A percentile compares a stretch with the other conserved stretches of the same genome.
Conservation (phyloP, 2,888 invertebrate species). For the Chironomus riparius region DNA sequence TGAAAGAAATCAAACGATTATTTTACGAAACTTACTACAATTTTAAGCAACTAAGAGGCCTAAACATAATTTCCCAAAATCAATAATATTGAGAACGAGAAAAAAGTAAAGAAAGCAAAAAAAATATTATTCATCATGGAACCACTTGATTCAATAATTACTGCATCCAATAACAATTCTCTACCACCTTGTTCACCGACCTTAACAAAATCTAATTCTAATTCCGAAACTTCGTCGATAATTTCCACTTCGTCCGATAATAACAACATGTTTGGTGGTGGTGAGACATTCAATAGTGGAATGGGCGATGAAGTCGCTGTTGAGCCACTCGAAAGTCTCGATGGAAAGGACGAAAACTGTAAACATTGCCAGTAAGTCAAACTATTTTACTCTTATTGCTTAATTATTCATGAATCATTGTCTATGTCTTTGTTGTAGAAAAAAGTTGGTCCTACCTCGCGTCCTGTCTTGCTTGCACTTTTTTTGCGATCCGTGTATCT, state of each 20-base stretch:
- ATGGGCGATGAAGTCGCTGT: constrained; percentile 21
- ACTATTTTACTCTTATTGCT: background rate
- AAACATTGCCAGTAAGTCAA: constrained; percentile 55
- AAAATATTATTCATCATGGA: background rate
- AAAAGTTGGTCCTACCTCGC: constrained; percentile 70
- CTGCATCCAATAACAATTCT: no score
- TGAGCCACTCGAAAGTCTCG: constrained; percentile 29
- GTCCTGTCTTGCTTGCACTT: constrained; percentile 90
- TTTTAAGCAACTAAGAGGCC: constrained; percentile 16
- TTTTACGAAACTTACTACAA: constrained; percentile 10
- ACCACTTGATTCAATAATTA: background rate
- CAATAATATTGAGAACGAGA: background rate
- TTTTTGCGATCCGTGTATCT: constrained; percentile 87
- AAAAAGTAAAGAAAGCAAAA: background rate
- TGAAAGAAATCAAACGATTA: background rate
- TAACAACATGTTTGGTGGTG: background rate
- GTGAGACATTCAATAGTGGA: constrained; percentile 15
- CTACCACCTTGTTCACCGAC: background rate
- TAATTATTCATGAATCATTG: background rate
- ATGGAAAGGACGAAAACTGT: constrained; percentile 51
- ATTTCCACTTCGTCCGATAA: background rate
- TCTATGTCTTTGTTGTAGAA: constrained; percentile 45
- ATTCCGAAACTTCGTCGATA: background rate
- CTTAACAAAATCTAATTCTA: background rate
- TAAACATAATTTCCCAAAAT: constrained; percentile 6